Conservation (phyloP, 35 echinoderm and acorn worm genomes). For the Holothuria glaberrima region DNA sequence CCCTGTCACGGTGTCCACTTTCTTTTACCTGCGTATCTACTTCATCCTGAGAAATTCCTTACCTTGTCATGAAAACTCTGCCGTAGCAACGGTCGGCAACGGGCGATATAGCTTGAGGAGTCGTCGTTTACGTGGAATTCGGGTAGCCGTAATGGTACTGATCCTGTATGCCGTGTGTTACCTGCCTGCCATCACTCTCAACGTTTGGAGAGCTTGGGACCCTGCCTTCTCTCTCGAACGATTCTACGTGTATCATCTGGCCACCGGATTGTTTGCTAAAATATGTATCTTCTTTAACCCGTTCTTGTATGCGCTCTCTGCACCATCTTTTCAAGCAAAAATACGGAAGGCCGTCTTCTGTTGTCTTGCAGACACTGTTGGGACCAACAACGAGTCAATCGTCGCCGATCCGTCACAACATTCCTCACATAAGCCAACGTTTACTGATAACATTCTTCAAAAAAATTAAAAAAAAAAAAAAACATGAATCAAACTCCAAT, state of each 20-base stretch:
- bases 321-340: conserved; percentile 13
- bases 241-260: conserved; percentile 23
- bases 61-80: not conserved
- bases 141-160: not conserved
- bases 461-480: too few species aligned
- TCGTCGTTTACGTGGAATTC: conserved; percentile 28
- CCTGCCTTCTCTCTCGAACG: not conserved
- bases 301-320: conserved; percentile 21
- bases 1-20: not conserved
- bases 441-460: too few species aligned
- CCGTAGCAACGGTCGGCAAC: not conserved
- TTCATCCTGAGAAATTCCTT: not conserved
- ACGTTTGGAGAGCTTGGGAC: not conserved
- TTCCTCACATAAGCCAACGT: not conserved
- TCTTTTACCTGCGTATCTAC: conserved; percentile 35
- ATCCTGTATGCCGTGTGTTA: not conserved
- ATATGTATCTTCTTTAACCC: not conserved
- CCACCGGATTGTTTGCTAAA: conserved; percentile 1
- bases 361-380: not conserved
- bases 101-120: not conserved
- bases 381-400: too few species aligned
- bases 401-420: too few species aligned
- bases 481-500: too few species aligned
- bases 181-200: not conserved
- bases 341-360: not conserved